phyloP scores from a whole-genome alignment of 2,113 vertebrate genomes.

The Neodontobutis hainanensis region DNA sequence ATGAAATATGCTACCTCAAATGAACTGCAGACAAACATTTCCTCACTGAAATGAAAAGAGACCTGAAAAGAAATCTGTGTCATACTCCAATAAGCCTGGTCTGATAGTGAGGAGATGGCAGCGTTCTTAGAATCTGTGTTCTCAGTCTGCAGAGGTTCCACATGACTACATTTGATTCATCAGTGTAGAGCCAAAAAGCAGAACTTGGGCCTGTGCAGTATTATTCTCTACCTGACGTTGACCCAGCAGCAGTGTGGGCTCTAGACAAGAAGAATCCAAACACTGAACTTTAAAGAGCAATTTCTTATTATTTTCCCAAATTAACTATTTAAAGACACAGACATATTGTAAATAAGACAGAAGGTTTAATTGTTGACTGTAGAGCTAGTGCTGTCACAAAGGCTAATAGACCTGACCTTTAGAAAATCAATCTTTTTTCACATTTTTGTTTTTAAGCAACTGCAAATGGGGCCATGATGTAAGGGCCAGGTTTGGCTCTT shows the following conservation, averaged over 20 bases:
- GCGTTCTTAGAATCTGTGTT: constrained; percentile 48
- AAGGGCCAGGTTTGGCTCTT: constrained; percentile 30
- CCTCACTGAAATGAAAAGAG: constrained; percentile 17
- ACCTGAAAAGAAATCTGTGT: constrained; percentile 9
- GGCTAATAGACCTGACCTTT: constrained; percentile 48
- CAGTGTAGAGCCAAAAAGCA: constrained; percentile 38
- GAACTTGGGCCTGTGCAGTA: constrained; percentile 14
- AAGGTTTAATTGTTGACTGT: constrained; percentile 17
- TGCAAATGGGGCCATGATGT: constrained; percentile 30
- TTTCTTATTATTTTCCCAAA: constrained; percentile 31
- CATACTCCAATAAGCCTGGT: constrained; percentile 35
- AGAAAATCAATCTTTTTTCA: constrained; percentile 38
- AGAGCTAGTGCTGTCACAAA: constrained; percentile 2
- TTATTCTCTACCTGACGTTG: constrained; percentile 24
- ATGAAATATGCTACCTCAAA: constrained; percentile 23
- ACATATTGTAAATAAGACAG: constrained; percentile 35
- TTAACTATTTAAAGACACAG: constrained; percentile 17
- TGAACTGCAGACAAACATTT: constrained; percentile 24
- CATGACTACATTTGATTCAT: constrained; percentile 56
- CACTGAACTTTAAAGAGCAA: constrained; percentile 3
- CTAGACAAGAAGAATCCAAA: background rate
- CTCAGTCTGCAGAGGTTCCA: constrained; percentile 31
- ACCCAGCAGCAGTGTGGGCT: background rate
- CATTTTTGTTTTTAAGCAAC: constrained; percentile 1
- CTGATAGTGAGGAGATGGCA: constrained; percentile 23